Percentiles rank a stretch among this genome's conserved stretches.
Evolutionary conservation across 2,888 invertebrate species (phyloP).

Genomic region (Xylota segnis): DNA sequence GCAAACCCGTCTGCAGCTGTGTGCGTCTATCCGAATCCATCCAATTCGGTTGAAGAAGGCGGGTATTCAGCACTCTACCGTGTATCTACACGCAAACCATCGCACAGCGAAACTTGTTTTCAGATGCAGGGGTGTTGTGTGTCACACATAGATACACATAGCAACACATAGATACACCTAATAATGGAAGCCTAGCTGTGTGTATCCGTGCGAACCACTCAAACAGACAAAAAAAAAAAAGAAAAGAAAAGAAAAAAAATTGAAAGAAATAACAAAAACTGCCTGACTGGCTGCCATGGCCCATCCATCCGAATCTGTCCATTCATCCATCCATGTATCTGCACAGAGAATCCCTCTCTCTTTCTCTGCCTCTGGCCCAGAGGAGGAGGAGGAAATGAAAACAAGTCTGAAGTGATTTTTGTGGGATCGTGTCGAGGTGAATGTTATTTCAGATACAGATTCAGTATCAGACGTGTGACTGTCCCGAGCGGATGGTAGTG

Average conservation of each 20-base stretch:
- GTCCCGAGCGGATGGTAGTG: slow-evolving; percentile 83
- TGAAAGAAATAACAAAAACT: slow-evolving; percentile 64
- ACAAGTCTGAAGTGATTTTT: slow-evolving; percentile 77
- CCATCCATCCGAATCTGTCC: slow-evolving; percentile 67
- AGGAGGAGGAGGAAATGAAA: slow-evolving; percentile 76
- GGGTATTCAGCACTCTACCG: slow-evolving; percentile 57
- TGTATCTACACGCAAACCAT: slow-evolving; percentile 35
- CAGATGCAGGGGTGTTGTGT: slow-evolving; percentile 49
- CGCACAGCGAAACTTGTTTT: slow-evolving; percentile 3
- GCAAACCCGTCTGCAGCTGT: not conserved
- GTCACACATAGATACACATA: slow-evolving; percentile 32
- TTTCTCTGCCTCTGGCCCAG: slow-evolving; percentile 34
- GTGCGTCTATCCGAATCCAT: slow-evolving; percentile 42
- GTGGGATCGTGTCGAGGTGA: slow-evolving; percentile 80
- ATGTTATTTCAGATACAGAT: slow-evolving; percentile 85
- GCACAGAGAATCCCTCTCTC: slow-evolving; percentile 58
- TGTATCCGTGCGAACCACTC: slow-evolving; percentile 40
- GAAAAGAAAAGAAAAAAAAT: slow-evolving; percentile 21
- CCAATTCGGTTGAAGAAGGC: slow-evolving; percentile 76
- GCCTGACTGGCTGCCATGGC: slow-evolving; percentile 73
- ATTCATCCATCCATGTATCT: slow-evolving; percentile 68
- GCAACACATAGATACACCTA: slow-evolving; percentile 36
- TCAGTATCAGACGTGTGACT: slow-evolving; percentile 85
- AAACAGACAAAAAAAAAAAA: slow-evolving; percentile 13
- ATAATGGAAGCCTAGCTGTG: slow-evolving; percentile 31